Evolutionary conservation across 2,888 invertebrate genomes (phyloP).

Genomic region (Selenia dentaria): DNA sequence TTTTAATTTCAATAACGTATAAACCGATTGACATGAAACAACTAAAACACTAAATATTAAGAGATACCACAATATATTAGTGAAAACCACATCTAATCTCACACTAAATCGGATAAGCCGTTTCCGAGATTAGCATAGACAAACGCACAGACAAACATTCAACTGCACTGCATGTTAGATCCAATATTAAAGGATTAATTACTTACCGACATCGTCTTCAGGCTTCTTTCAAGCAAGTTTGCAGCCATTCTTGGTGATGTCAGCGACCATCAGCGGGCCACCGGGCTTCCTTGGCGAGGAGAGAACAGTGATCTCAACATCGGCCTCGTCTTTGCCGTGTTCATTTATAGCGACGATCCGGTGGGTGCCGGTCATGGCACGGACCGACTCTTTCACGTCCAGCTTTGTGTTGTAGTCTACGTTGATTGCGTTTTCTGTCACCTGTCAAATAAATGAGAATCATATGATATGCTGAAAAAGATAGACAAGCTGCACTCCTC

Average conservation of each 20-base stretch:
- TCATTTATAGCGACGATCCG: slow-evolving; percentile 95
- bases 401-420: slow-evolving; percentile 96
- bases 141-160: too few species aligned
- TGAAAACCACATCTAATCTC: too few species aligned
- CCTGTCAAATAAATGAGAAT: slow-evolving; percentile 52
- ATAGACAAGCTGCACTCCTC: too few species aligned
- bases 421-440: slow-evolving; percentile 91
- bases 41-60: too few species aligned
- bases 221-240: slow-evolving; percentile 97
- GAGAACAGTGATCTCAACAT: slow-evolving; percentile 95
- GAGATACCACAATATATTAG: too few species aligned
- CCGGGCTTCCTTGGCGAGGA: slow-evolving; percentile 93
- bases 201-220: slow-evolving; percentile 94
- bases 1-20: too few species aligned
- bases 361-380: slow-evolving; percentile 96
- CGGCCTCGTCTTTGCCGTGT: slow-evolving; percentile 96
- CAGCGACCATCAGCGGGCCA: slow-evolving; percentile 94
- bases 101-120: too few species aligned
- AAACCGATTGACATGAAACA: too few species aligned
- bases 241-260: slow-evolving; percentile 95
- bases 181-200: too few species aligned
- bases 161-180: too few species aligned
- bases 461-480: too few species aligned
- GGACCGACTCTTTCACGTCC: slow-evolving; percentile 89
- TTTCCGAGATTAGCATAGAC: too few species aligned